phyloP scores from a whole-genome alignment of 2,888 invertebrate genomes.

The Salticus scenicus region DNA sequence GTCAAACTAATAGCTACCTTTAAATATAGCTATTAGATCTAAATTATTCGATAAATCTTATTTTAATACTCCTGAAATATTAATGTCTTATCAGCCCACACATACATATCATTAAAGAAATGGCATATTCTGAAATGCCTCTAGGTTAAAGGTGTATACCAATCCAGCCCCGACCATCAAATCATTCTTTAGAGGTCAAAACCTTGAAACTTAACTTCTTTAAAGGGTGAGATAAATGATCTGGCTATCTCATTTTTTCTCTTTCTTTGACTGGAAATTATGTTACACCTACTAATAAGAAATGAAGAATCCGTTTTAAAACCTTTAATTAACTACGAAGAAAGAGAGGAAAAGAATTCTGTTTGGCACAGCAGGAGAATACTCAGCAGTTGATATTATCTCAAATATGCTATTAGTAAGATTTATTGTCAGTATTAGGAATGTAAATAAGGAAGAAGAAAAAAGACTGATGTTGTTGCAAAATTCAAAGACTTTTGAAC shows the following conservation, averaged over 20 bases:
- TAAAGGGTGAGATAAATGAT: conserved; percentile 5
- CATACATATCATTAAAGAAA: background rate
- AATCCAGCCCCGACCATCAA: background rate
- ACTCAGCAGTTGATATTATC: background rate
- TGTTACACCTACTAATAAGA: conserved; percentile 5
- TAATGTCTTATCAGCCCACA: background rate
- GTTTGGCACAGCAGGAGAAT: background rate
- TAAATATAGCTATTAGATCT: too few species aligned
- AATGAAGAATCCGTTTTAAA: background rate
- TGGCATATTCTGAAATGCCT: background rate
- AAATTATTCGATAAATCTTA: too few species aligned
- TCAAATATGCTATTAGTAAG: background rate
- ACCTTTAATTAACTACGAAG: background rate
- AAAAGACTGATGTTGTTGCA: too few species aligned
- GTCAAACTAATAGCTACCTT: too few species aligned
- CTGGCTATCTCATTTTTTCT: background rate
- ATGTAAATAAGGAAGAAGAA: background rate
- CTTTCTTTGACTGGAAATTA: background rate
- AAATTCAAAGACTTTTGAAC: too few species aligned
- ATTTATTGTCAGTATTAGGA: background rate
- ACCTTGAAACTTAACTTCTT: background rate
- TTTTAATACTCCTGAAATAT: too few species aligned
- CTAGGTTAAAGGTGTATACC: background rate
- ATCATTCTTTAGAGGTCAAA: background rate
- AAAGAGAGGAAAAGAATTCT: background rate